Conservation (phyloP, 2,888 invertebrate species). For the Operophtera brumata region DNA sequence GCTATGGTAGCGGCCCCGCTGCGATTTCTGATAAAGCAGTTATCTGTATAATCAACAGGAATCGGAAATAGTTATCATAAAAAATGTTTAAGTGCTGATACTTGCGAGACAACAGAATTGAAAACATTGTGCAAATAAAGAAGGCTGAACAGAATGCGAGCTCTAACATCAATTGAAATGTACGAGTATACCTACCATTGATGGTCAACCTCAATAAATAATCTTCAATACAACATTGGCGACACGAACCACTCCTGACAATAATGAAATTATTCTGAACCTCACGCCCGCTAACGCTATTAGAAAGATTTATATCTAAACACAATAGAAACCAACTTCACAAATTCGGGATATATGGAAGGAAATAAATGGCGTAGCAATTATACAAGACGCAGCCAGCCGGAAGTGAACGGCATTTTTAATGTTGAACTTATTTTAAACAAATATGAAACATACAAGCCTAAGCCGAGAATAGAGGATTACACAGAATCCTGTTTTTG, state of each 20-base stretch:
- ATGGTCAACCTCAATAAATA: conserved; percentile 48
- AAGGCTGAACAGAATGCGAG: conserved; percentile 2
- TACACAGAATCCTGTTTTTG: conserved; percentile 78
- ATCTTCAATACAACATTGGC: conserved; percentile 43
- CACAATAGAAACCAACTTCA: conserved; percentile 62
- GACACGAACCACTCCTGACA: conserved; percentile 54
- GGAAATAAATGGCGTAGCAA: conserved; percentile 75
- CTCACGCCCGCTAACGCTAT: conserved; percentile 71
- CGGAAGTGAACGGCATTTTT: conserved; percentile 71
- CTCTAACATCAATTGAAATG: conserved; percentile 10
- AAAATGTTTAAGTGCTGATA: conserved; percentile 6
- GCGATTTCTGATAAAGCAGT: conserved; percentile 11
- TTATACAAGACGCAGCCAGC: conserved; percentile 67
- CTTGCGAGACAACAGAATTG: conserved; percentile 25
- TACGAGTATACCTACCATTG: neutral
- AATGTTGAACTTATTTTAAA: conserved; percentile 66
- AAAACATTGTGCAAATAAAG: conserved; percentile 22
- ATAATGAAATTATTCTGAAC: conserved; percentile 55
- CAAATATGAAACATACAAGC: conserved; percentile 68
- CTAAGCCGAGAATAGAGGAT: conserved; percentile 74
- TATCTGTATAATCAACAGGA: conserved; percentile 16
- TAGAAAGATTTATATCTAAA: conserved; percentile 69
- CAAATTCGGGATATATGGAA: conserved; percentile 51
- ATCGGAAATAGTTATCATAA: conserved; percentile 10
- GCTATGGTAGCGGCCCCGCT: neutral